Evolutionary conservation across 2,113 vertebrate genomes (phyloP).

Genomic region (Xiphophorus maculatus): DNA sequence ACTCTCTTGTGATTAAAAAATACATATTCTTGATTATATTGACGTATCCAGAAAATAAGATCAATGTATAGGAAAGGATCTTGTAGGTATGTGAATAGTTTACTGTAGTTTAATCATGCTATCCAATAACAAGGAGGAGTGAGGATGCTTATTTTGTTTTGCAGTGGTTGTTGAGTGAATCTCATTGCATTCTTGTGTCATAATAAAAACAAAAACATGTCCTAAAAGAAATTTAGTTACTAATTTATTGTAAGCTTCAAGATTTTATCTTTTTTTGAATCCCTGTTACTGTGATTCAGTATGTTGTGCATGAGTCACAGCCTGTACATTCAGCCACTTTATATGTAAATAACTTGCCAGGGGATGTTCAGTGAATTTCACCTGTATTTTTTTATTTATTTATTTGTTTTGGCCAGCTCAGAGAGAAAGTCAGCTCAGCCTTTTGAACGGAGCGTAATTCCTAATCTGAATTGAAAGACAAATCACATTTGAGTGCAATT

Average conservation of each 20-base stretch:
- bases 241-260: not conserved
- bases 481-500: not conserved
- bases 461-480: not conserved
- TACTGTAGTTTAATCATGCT: too few species aligned
- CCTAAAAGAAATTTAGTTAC: too few species aligned
- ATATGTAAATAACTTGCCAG: conserved; percentile 10
- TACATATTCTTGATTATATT: not conserved
- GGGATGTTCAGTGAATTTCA: not conserved
- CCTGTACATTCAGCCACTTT: not conserved
- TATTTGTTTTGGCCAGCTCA: too few species aligned
- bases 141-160: not conserved
- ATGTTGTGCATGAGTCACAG: not conserved
- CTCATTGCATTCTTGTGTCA: not conserved
- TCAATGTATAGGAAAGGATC: not conserved
- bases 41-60: not conserved
- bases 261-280: not conserved
- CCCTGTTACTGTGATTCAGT: not conserved
- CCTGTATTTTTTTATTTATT: not conserved
- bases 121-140: too few species aligned
- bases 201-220: not conserved
- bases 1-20: not conserved
- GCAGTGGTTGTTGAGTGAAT: not conserved
- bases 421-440: not conserved
- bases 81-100: not conserved
- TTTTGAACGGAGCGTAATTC: not conserved